These are phyloP conservation scores for Clepsis dumicolana DNA, from an alignment of 2,888 invertebrate genomes.

Conservation along the genomic window DNA sequence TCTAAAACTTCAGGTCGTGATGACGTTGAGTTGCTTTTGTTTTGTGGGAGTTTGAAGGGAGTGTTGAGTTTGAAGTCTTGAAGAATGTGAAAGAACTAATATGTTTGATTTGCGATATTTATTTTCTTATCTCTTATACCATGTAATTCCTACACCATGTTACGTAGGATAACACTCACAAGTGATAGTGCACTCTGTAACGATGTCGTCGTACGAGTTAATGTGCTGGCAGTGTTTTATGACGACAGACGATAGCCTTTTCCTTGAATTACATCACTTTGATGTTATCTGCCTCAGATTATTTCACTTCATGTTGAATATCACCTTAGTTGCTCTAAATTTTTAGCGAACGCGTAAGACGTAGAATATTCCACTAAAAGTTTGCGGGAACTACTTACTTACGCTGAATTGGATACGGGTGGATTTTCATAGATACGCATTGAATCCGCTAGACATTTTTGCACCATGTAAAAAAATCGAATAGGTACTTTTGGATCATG, in stretches of 20 bases:
- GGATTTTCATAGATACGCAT: no score
- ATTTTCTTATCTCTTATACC: constrained; percentile 23
- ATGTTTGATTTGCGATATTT: background rate
- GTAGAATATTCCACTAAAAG: background rate
- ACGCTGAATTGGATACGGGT: background rate
- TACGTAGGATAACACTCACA: constrained; percentile 19
- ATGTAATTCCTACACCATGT: constrained; percentile 4
- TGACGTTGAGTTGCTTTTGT: background rate
- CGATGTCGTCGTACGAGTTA: constrained; percentile 28
- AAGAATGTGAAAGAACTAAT: background rate
- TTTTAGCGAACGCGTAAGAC: background rate
- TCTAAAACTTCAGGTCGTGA: background rate
- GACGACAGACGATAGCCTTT: constrained; percentile 23
- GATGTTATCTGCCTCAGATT: constrained; percentile 21
- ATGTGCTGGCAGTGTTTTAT: constrained; percentile 20
- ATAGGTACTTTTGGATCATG: no score
- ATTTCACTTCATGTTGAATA: constrained; percentile 3
- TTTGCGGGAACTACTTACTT: no score
- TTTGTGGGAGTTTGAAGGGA: background rate
- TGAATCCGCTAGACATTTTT: no score
- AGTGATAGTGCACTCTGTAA: constrained; percentile 22
- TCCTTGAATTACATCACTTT: constrained; percentile 37
- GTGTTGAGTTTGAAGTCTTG: background rate
- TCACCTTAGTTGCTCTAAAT: background rate
- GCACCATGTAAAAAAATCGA: no score